Percentiles rank a stretch among this genome's conserved stretches.
These are phyloP conservation scores for Erebia palarica DNA, from an alignment of 2,888 invertebrate genomes.

Conservation along the genomic window DNA sequence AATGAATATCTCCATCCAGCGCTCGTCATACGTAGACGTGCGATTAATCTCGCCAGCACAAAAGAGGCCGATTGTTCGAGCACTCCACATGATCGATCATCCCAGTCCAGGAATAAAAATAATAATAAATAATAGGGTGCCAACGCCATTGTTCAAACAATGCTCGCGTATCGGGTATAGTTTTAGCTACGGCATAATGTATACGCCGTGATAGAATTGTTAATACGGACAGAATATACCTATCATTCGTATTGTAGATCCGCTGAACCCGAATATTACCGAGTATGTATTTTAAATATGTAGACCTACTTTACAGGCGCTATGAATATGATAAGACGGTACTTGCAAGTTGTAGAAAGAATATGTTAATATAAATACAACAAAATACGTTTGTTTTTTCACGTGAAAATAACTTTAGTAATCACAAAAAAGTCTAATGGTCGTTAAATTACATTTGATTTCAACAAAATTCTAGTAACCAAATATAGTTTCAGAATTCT, in stretches of 20 bases:
- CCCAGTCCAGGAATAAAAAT: constrained; percentile 76
- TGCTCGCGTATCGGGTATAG: constrained; percentile 71
- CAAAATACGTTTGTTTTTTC: too few species aligned
- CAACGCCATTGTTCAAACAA: constrained; percentile 70
- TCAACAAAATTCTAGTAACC: too few species aligned
- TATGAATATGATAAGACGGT: too few species aligned
- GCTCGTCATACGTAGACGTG: constrained; percentile 67
- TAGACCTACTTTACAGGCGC: too few species aligned
- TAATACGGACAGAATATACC: constrained; percentile 17
- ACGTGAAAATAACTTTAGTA: too few species aligned
- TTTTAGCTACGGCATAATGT: constrained; percentile 45
- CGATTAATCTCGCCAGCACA: constrained; percentile 78
- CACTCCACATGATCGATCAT: constrained; percentile 76
- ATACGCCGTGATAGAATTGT: constrained; percentile 23
- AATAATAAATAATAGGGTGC: constrained; percentile 76
- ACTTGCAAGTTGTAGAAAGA: too few species aligned
- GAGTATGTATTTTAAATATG: too few species aligned
- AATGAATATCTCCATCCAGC: constrained; percentile 72
- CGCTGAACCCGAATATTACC: not conserved
- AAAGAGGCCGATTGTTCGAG: constrained; percentile 72
- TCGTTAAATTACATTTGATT: too few species aligned
- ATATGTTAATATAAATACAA: too few species aligned
- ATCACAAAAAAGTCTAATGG: too few species aligned
- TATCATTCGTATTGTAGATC: not conserved
- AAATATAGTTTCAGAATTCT: not conserved